phyloP scores from a whole-genome alignment of 2,888 invertebrate genomes.

The Agrilus cyanescens region DNA sequence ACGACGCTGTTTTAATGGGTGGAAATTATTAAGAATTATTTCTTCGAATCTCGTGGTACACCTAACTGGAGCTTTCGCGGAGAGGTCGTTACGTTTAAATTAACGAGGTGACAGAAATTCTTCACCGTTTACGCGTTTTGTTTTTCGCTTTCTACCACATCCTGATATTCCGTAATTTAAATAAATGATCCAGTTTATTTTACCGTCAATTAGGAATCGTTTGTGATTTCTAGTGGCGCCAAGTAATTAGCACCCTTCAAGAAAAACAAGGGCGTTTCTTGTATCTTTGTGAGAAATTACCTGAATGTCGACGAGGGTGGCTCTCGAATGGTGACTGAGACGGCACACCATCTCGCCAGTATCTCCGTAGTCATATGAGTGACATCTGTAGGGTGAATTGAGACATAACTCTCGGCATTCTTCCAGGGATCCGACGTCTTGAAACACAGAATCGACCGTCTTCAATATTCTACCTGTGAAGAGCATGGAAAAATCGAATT shows the following conservation, averaged over 20 bases:
- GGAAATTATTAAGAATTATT: too few relatives aligned
- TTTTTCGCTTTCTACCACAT: too few relatives aligned
- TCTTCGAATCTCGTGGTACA: too few relatives aligned
- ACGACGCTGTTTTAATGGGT: too few relatives aligned
- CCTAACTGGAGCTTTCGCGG: too few relatives aligned
- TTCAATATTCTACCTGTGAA: conserved; percentile 67
- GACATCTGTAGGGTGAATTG: conserved; percentile 82
- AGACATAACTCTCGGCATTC: conserved; percentile 82
- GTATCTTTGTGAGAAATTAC: conserved; percentile 35
- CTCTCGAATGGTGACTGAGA: conserved; percentile 80
- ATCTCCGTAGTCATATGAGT: conserved; percentile 88
- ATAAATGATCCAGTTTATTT: too few relatives aligned
- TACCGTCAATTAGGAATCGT: neutral
- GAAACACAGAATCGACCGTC: conserved; percentile 87
- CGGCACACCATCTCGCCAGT: conserved; percentile 89
- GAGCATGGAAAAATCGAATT: too few relatives aligned
- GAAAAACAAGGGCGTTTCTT: too few relatives aligned
- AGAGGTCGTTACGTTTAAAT: too few relatives aligned
- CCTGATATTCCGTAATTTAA: too few relatives aligned
- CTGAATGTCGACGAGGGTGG: conserved; percentile 79
- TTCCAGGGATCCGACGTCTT: conserved; percentile 75
- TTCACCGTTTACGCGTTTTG: too few relatives aligned
- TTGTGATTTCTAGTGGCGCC: neutral
- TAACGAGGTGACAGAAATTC: too few relatives aligned
- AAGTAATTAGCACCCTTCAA: neutral